Evolutionary conservation across 2,797 vertebrate genomes (phyloP).

Genomic region (Acrossocheilus fasciatus): DNA sequence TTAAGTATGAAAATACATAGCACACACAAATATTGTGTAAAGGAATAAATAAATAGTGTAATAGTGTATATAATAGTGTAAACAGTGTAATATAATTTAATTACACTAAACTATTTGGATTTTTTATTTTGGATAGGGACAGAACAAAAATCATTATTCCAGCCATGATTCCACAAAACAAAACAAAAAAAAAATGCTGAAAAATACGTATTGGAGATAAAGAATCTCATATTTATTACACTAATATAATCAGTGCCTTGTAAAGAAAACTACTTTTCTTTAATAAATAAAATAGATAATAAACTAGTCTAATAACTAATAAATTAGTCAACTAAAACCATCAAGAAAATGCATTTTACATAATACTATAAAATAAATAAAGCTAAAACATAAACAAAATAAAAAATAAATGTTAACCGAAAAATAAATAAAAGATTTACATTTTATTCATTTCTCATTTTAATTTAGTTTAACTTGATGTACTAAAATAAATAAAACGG

Average conservation of each 20-base stretch:
- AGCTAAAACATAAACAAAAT: background rate
- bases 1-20: background rate
- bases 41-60: too few species aligned
- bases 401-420: background rate
- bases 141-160: background rate
- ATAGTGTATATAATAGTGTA: too few species aligned
- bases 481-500: too few species aligned
- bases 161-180: background rate
- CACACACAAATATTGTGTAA: background rate
- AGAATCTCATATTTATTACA: background rate
- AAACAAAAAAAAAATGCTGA: background rate
- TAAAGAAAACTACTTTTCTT: background rate
- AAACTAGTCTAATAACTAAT: background rate
- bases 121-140: background rate
- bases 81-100: too few species aligned
- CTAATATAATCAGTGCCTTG: background rate
- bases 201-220: background rate
- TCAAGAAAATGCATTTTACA: background rate
- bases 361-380: background rate
- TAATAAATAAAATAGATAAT: too few species aligned
- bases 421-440: too few species aligned
- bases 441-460: too few species aligned
- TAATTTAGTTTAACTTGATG: too few species aligned
- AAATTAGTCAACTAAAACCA: background rate
- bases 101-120: background rate